Conservation (phyloP, 2,113 vertebrate genomes). For the Amphiprion percula region DNA sequence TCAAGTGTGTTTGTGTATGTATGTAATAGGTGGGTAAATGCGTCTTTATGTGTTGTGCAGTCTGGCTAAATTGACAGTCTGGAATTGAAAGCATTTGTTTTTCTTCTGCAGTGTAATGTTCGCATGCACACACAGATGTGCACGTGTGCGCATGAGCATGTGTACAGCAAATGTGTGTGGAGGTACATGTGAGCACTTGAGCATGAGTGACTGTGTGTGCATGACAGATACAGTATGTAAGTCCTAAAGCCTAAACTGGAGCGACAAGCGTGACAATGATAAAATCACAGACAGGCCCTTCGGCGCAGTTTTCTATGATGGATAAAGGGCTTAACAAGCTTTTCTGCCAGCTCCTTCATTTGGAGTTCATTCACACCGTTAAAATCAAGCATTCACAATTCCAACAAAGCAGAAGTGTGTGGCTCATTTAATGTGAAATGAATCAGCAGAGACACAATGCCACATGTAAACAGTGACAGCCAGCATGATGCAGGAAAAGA, state of each 20-base stretch:
- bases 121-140: not conserved
- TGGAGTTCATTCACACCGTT: constrained; percentile 59
- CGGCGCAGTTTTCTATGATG: constrained; percentile 56
- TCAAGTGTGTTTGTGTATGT: not conserved
- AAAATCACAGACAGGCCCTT: constrained; percentile 65
- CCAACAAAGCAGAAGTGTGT: constrained; percentile 56
- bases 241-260: constrained; percentile 57
- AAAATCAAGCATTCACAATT: constrained; percentile 59
- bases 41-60: not conserved
- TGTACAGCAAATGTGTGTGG: constrained; percentile 2
- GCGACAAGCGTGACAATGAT: constrained; percentile 68
- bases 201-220: constrained; percentile 18
- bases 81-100: not conserved
- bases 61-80: not conserved
- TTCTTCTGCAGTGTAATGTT: not conserved
- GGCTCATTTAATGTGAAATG: constrained; percentile 48
- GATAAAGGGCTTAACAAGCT: constrained; percentile 71
- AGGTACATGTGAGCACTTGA: constrained; percentile 3
- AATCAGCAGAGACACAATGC: constrained; percentile 40
- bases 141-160: not conserved
- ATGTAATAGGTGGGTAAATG: not conserved
- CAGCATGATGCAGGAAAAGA: not conserved
- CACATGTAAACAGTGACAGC: constrained; percentile 33
- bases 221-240: constrained; percentile 51
- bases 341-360: constrained; percentile 62